Base-by-base conservation (phyloP, 1,140 invertebrate species). In the Calliopsis andreniformis region DNA sequence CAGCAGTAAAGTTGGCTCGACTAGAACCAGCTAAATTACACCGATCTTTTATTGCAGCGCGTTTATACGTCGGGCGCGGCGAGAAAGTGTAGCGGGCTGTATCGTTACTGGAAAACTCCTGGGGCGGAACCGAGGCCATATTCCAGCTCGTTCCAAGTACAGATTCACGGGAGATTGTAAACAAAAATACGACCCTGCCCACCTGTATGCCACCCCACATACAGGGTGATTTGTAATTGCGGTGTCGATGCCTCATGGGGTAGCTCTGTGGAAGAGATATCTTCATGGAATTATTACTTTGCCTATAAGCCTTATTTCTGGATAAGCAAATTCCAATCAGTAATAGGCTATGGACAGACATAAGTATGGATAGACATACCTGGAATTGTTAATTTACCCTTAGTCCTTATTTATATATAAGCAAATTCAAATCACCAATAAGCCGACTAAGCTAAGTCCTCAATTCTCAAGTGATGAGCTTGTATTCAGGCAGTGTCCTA, bases 171-270 rank as follows among this genome's bases (percentile, higher is more conserved):
- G n/a, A 28, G 80, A 83, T 70, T 83, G 78, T 84, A 83, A 83
- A 83, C 78, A 83, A 84, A 84, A 80, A 84, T 84, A 80, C 67
- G 80, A 83, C 64, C 82, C 53, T 71, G 61, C 68, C 32, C 82
- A 72, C 64, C 78, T 76, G 25, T 28, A 16, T 16, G 20, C n/a
- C 2, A 8, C n/a, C 18, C n/a, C 2, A 12, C 28, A 68, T 39
- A 18, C 30, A 12, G 0, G 25, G 12, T 20, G 25, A 30, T 62
- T 58, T 42, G 25, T 32, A 62, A 61, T 28, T 42, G 39, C 25
- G n/a, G 18, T 55, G 35, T 39, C 35, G 35, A 39, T 39, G 35
- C 35, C 10, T 39, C 35, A 3, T 3, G 35, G 35, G 35, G 35
- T 39, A 39, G 10, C 10, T 39, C 35, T 10, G 35, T n/a, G n/a